Conservation (phyloP, 2,888 invertebrate species). For the Apeira syringaria region DNA sequence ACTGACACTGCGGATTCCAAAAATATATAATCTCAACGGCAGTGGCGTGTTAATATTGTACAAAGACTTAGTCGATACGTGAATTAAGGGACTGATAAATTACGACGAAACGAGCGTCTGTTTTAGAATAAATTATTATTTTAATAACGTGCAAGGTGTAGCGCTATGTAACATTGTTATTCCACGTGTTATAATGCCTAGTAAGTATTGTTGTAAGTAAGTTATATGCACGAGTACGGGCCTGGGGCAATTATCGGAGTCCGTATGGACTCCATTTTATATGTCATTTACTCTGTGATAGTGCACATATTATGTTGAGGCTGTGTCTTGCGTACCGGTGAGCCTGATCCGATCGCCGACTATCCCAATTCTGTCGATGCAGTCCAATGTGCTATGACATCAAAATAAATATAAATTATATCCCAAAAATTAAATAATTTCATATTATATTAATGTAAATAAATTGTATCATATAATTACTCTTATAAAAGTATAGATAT, state of each 20-base stretch:
- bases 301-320: slow-evolving; percentile 66
- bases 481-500: slow-evolving; percentile 58
- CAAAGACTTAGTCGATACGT: slow-evolving; percentile 59
- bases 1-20: slow-evolving; percentile 31
- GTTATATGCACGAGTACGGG: slow-evolving; percentile 78
- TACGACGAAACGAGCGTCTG: slow-evolving; percentile 52
- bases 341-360: slow-evolving; percentile 39
- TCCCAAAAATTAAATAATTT: slow-evolving; percentile 82
- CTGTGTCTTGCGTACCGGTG: slow-evolving; percentile 52
- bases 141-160: slow-evolving; percentile 64
- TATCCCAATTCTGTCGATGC: slow-evolving; percentile 39
- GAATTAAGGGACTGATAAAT: slow-evolving; percentile 56
- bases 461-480: slow-evolving; percentile 73
- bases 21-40: slow-evolving; percentile 31
- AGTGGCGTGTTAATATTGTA: slow-evolving; percentile 66
- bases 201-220: slow-evolving; percentile 74
- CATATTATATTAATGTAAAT: slow-evolving; percentile 76
- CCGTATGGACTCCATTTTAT: slow-evolving; percentile 70
- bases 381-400: slow-evolving; percentile 77
- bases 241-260: slow-evolving; percentile 81
- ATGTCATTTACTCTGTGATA: slow-evolving; percentile 83
- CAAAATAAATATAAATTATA: slow-evolving; percentile 67
- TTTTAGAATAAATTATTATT: slow-evolving; percentile 48
- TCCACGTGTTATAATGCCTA: slow-evolving; percentile 75
- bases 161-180: slow-evolving; percentile 75